These are phyloP conservation scores for Morelia viridis DNA, from an alignment of 2,797 vertebrate species.

Conservation along the genomic window DNA sequence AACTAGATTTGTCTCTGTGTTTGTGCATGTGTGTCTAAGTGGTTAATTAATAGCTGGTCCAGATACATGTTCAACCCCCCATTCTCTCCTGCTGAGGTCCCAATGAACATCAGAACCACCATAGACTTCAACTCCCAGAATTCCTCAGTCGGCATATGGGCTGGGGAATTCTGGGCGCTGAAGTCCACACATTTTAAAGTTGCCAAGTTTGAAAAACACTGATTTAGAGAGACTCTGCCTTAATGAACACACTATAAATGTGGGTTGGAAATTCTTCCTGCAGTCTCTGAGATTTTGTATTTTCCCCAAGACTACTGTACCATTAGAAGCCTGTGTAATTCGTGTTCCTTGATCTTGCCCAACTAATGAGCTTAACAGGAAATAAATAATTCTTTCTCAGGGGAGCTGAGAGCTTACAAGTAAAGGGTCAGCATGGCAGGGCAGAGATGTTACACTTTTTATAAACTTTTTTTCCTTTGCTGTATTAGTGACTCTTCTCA, in stretches of 20 bases:
- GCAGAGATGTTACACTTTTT: not conserved
- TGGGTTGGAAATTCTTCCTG: not conserved
- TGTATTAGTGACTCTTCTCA: not conserved
- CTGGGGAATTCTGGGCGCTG: no score
- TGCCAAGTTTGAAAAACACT: not conserved
- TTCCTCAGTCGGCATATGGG: not conserved
- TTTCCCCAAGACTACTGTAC: not conserved
- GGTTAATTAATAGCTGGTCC: not conserved
- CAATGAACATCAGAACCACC: no score
- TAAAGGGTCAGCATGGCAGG: not conserved
- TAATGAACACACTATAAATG: not conserved
- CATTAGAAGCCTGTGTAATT: not conserved
- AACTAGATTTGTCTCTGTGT: not conserved
- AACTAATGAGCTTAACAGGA: not conserved
- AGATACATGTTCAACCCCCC: not conserved
- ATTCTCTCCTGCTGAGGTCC: no score
- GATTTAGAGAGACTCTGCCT: not conserved
- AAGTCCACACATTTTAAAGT: not conserved
- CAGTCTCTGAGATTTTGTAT: not conserved
- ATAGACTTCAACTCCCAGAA: not conserved
- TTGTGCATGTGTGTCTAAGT: not conserved
- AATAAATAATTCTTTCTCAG: not conserved
- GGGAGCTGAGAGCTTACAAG: not conserved
- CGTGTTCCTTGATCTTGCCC: not conserved
- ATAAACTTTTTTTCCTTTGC: not conserved